Percentiles rank a stretch among this genome's conserved stretches.
Conservation (phyloP, 2,797 vertebrate species). For the Miichthys miiuy region DNA sequence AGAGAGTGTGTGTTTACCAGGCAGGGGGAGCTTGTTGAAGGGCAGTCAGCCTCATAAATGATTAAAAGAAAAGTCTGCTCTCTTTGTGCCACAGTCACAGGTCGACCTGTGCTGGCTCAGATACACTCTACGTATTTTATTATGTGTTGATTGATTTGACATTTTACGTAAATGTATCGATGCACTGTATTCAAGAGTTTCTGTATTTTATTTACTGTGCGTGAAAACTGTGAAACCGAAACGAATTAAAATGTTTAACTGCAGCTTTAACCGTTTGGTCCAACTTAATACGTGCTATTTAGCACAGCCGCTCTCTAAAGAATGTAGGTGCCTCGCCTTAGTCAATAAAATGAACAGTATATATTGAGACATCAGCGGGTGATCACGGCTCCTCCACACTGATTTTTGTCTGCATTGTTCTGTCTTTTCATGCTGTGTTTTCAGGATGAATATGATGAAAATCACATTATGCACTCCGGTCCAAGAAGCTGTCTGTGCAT, state of each 20-base stretch:
- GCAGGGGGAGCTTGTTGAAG: slow-evolving; percentile 67
- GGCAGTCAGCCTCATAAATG: slow-evolving; percentile 69
- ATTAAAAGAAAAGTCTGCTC: slow-evolving; percentile 57
- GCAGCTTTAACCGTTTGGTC: no score
- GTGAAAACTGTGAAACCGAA: no score
- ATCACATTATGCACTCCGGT: slow-evolving; percentile 36
- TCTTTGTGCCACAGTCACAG: slow-evolving; percentile 38
- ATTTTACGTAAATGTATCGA: no score
- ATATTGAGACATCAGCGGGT: slow-evolving; percentile 22
- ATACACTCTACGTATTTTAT: slow-evolving; percentile 4
- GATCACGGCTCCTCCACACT: slow-evolving; percentile 2
- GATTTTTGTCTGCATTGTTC: slow-evolving; percentile 27
- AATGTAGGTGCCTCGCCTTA: not conserved
- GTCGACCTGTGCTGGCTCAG: slow-evolving; percentile 17
- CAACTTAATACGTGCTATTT: not conserved
- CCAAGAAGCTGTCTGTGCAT: slow-evolving; percentile 54
- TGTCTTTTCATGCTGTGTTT: slow-evolving; percentile 25
- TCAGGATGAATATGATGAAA: slow-evolving; percentile 48
- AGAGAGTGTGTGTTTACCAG: slow-evolving; percentile 57
- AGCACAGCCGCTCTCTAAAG: not conserved
- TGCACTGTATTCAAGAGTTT: no score
- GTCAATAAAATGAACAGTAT: slow-evolving; percentile 28
- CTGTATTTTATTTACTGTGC: no score
- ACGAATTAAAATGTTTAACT: no score
- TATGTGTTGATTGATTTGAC: no score